Conservation (phyloP, 2,797 vertebrate species). For the Danio choprae region DNA sequence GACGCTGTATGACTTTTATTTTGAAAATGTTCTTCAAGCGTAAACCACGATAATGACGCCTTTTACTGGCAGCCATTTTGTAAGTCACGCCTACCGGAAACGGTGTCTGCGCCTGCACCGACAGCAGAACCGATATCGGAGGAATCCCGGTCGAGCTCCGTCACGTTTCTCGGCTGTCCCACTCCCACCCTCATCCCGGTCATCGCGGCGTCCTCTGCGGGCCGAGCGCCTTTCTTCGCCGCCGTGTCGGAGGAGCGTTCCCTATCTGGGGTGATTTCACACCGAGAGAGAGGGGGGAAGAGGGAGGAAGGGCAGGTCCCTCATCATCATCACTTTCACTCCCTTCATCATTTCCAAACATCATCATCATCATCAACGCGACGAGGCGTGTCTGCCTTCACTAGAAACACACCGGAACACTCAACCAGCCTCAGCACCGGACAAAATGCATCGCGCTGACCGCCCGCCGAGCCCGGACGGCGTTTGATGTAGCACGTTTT, state of each 20-base stretch:
- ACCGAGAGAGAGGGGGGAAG: conserved; percentile 51
- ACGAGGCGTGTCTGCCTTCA: conserved; percentile 39
- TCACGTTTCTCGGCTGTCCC: conserved; percentile 2
- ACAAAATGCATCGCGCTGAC: conserved; percentile 64
- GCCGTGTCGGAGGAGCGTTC: conserved; percentile 17
- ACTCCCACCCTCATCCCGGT: conserved; percentile 9
- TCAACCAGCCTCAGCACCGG: neutral
- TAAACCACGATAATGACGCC: conserved; percentile 5
- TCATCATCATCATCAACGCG: conserved; percentile 43
- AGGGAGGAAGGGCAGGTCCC: conserved; percentile 56
- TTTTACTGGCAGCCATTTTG: conserved; percentile 36
- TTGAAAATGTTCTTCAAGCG: conserved; percentile 14
- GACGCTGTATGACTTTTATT: conserved; percentile 31
- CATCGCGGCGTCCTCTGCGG: neutral
- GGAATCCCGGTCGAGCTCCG: conserved; percentile 1
- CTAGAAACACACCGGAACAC: conserved; percentile 1
- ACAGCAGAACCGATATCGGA: conserved; percentile 25
- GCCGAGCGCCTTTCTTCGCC: neutral
- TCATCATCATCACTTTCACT: conserved; percentile 41
- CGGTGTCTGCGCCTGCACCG: conserved; percentile 39
- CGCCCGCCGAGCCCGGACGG: conserved; percentile 53
- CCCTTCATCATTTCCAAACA: conserved; percentile 59
- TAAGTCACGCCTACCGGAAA: conserved; percentile 52
- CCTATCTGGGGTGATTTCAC: conserved; percentile 46
- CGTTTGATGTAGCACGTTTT: conserved; percentile 62